Evolutionary conservation across 2,888 invertebrate species (phyloP).

Genomic region (Scaptomyza cyrtandrae): DNA sequence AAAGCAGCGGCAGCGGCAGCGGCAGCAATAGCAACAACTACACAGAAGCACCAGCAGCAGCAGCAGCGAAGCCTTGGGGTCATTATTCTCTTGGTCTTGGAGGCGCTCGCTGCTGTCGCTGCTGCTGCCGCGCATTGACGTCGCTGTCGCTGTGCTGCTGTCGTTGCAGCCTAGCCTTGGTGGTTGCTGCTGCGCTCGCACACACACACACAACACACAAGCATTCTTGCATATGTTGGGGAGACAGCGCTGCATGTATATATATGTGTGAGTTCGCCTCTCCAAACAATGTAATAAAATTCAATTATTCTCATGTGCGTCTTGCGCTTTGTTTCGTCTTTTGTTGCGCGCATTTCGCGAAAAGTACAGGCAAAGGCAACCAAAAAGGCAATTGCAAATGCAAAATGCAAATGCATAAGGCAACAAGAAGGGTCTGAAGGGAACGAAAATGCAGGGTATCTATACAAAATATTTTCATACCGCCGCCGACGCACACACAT

Average conservation of each 20-base stretch:
- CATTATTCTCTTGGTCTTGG: constrained; percentile 83
- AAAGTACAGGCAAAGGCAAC: constrained; percentile 67
- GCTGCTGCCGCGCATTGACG: constrained; percentile 59
- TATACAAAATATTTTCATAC: constrained; percentile 60
- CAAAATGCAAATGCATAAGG: constrained; percentile 16
- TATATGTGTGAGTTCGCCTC: constrained; percentile 59
- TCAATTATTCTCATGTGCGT: constrained; percentile 84
- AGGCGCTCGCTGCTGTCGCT: constrained; percentile 61
- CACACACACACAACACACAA: constrained; percentile 41
- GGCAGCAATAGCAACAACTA: constrained; percentile 58
- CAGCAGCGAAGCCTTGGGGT: constrained; percentile 83
- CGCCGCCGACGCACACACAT: constrained; percentile 53
- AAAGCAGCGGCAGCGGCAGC: constrained; percentile 67
- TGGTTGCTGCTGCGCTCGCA: constrained; percentile 75
- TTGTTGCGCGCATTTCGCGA: constrained; percentile 80
- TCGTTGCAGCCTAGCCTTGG: constrained; percentile 75
- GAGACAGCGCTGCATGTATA: constrained; percentile 50
- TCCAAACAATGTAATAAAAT: constrained; percentile 85
- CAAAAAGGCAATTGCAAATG: constrained; percentile 52
- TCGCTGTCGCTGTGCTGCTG: constrained; percentile 45
- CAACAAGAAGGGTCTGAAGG: neutral
- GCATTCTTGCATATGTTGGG: constrained; percentile 45
- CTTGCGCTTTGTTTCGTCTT: constrained; percentile 82
- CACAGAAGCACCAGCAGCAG: constrained; percentile 24
- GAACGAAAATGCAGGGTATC: constrained; percentile 16